A percentile compares a stretch with the other conserved stretches of the same genome.
These are phyloP conservation scores for Lypha dubia DNA, from an alignment of 2,888 invertebrate species.

Conservation along the genomic window DNA sequence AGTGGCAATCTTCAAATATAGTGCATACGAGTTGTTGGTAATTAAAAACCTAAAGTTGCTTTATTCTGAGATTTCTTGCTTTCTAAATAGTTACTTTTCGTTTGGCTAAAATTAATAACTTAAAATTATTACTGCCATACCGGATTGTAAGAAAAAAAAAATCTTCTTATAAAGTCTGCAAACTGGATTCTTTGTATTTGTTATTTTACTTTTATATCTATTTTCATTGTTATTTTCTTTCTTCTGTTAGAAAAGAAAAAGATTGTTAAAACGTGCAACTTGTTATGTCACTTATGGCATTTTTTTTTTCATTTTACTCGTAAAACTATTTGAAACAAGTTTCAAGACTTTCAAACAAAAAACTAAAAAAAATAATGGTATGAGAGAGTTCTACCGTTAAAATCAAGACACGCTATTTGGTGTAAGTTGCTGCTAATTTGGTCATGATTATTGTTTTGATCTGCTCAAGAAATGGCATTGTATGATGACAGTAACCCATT, in stretches of 20 bases:
- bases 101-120: too few relatives aligned
- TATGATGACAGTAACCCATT: conserved; percentile 63
- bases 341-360: conserved; percentile 25
- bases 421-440: not conserved
- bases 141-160: not conserved
- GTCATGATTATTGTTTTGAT: conserved; percentile 1
- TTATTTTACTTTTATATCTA: not conserved
- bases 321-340: conserved; percentile 18
- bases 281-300: conserved; percentile 53
- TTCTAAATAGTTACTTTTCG: too few relatives aligned
- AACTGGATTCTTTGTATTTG: not conserved
- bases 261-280: conserved; percentile 46
- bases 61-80: too few relatives aligned
- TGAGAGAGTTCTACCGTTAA: conserved; percentile 57
- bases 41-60: too few relatives aligned
- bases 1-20: too few relatives aligned
- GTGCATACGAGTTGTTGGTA: too few relatives aligned
- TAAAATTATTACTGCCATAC: too few relatives aligned
- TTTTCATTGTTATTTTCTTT: not conserved
- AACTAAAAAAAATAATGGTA: conserved; percentile 21
- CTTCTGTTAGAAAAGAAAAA: not conserved
- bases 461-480: conserved; percentile 34
- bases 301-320: not conserved
- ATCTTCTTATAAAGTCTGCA: not conserved
- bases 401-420: conserved; percentile 4